These are phyloP conservation scores for Notarius lentiginosus DNA, from an alignment of 2,113 vertebrate species.

Conservation along the genomic window DNA sequence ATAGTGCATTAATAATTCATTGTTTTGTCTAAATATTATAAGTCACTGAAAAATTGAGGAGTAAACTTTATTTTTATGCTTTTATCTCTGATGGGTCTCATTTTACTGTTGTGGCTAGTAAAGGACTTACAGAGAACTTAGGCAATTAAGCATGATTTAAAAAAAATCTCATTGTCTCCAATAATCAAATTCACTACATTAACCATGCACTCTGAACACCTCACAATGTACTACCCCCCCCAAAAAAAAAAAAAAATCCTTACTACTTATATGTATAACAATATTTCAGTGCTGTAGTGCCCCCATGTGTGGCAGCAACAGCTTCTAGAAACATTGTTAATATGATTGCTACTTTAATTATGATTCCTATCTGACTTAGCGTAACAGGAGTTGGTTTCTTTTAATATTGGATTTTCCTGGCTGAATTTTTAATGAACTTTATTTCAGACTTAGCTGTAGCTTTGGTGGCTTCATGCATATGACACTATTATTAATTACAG, in stretches of 20 bases:
- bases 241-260: background rate
- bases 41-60: too few species aligned
- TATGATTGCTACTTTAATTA: slow-evolving; percentile 59
- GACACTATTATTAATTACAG: slow-evolving; percentile 20
- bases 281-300: slow-evolving; percentile 1
- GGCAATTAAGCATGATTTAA: background rate
- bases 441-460: slow-evolving; percentile 29
- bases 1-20: background rate
- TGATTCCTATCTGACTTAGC: slow-evolving; percentile 65
- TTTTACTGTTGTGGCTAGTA: background rate
- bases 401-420: slow-evolving; percentile 56
- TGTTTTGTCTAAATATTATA: background rate
- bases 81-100: background rate
- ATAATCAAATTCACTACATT: background rate
- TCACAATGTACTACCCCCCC: background rate
- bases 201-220: background rate
- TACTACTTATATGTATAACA: background rate
- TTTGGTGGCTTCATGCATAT: slow-evolving; percentile 18
- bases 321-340: slow-evolving; percentile 15
- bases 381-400: slow-evolving; percentile 62
- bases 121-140: background rate
- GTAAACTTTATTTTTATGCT: too few species aligned
- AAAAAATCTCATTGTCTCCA: background rate
- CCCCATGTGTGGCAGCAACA: background rate
- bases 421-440: slow-evolving; percentile 57